phyloP scores from a whole-genome alignment of 2,888 invertebrate species.

The Hyposoter didymator region DNA sequence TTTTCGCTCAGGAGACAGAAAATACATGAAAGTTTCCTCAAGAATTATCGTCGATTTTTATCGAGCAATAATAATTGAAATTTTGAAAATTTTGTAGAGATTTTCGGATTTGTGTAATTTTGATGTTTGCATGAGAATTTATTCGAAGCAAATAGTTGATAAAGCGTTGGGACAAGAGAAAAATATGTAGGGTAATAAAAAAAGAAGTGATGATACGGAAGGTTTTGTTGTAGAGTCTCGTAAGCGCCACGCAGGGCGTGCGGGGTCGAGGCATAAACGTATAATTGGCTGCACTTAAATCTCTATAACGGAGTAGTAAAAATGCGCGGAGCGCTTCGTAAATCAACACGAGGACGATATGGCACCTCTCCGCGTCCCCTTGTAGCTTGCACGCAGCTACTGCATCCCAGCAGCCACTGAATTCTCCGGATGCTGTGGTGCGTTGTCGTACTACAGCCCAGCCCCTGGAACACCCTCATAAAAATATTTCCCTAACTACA shows the following conservation, averaged over 20 bases:
- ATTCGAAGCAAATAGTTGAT: constrained; percentile 8
- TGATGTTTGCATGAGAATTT: not conserved
- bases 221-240: constrained; percentile 51
- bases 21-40: not conserved
- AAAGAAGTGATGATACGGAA: constrained; percentile 58
- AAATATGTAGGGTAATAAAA: constrained; percentile 25
- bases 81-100: not conserved
- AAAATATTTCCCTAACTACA: constrained; percentile 42
- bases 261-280: constrained; percentile 79
- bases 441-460: constrained; percentile 38
- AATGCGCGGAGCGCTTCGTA: constrained; percentile 81
- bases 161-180: not conserved
- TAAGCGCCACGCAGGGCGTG: constrained; percentile 68
- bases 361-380: constrained; percentile 65
- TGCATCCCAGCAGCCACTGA: constrained; percentile 56
- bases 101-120: not conserved
- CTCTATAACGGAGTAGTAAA: constrained; percentile 83
- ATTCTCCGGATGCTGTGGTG: constrained; percentile 49
- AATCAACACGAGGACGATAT: constrained; percentile 82
- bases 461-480: constrained; percentile 48
- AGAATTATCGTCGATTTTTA: not conserved
- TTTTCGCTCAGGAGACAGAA: too few relatives aligned
- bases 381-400: constrained; percentile 39
- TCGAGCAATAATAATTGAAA: not conserved
- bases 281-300: constrained; percentile 84